phyloP scores from a whole-genome alignment of 2,888 invertebrate genomes.

The Pseudococcus viburni region DNA sequence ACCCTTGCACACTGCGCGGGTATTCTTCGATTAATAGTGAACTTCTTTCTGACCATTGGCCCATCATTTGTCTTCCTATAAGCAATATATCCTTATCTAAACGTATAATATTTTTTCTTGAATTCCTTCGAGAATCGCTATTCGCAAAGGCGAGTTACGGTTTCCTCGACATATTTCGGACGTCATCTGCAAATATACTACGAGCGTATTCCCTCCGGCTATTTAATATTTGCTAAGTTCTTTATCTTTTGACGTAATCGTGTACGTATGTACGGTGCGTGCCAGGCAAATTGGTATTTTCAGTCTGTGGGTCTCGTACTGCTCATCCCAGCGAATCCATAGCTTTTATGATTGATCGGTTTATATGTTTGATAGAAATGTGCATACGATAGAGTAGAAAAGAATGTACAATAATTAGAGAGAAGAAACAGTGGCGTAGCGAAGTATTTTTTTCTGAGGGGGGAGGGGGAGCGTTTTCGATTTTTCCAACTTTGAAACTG shows the following conservation, averaged over 20 bases:
- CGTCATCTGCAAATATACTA: conserved; percentile 47
- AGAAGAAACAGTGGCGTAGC: background rate
- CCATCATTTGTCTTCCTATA: conserved; percentile 63
- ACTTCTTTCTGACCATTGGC: conserved; percentile 56
- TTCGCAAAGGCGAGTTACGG: conserved; percentile 3
- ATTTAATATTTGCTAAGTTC: conserved; percentile 58
- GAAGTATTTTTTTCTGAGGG: too few species aligned
- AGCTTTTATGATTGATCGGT: background rate
- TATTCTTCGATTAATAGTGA: conserved; percentile 63
- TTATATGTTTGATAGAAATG: background rate
- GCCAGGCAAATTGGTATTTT: conserved; percentile 31
- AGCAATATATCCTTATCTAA: conserved; percentile 62
- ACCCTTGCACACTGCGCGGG: conserved; percentile 39
- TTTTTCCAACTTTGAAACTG: too few species aligned
- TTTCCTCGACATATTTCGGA: conserved; percentile 11
- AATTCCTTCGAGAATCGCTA: conserved; percentile 59
- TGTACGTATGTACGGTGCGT: background rate
- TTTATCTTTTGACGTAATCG: conserved; percentile 51
- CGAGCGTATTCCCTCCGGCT: conserved; percentile 39
- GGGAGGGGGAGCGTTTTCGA: too few species aligned
- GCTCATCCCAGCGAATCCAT: too few species aligned
- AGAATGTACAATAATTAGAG: background rate
- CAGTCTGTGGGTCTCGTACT: background rate
- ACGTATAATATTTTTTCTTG: conserved; percentile 43
- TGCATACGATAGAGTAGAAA: background rate